A percentile compares a stretch with the other conserved stretches of the same genome.
Evolutionary conservation across 2,888 invertebrate genomes (phyloP).

Genomic region (Tenodera sinensis): DNA sequence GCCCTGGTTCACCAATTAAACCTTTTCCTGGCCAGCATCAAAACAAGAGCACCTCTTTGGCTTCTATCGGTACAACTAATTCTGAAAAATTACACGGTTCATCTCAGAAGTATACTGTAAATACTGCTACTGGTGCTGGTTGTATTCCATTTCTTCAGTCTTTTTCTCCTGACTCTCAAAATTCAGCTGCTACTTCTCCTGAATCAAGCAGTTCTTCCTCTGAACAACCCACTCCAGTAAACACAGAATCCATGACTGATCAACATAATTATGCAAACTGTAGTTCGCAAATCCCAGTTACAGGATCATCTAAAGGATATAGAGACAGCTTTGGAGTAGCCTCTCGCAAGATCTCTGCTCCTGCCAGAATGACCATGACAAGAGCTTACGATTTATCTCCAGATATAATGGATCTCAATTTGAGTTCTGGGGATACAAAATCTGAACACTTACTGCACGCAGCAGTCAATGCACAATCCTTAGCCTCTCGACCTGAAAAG

Average conservation of each 20-base stretch:
- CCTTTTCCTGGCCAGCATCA: constrained; percentile 39
- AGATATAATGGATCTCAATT: background rate
- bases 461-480: background rate
- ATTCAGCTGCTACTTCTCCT: constrained; percentile 38
- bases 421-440: background rate
- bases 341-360: constrained; percentile 27
- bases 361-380: constrained; percentile 1
- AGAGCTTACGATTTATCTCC: constrained; percentile 23
- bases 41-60: constrained; percentile 23
- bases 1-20: constrained; percentile 61
- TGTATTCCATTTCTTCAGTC: constrained; percentile 31
- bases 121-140: constrained; percentile 42
- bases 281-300: constrained; percentile 35
- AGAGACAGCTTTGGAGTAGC: background rate
- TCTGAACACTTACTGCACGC: background rate
- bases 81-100: constrained; percentile 32
- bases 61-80: background rate
- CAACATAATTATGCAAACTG: constrained; percentile 43
- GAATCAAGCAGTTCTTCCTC: constrained; percentile 37
- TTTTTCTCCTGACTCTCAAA: constrained; percentile 30
- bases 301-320: background rate
- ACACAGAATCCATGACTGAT: constrained; percentile 44
- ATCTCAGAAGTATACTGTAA: constrained; percentile 41
- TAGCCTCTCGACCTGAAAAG: background rate
- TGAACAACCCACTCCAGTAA: constrained; percentile 32